Evolutionary conservation across 2,888 invertebrate genomes (phyloP), one percentile per base, ranked within the genome.

Genomic region (Drosophila neotestacea): DNA sequence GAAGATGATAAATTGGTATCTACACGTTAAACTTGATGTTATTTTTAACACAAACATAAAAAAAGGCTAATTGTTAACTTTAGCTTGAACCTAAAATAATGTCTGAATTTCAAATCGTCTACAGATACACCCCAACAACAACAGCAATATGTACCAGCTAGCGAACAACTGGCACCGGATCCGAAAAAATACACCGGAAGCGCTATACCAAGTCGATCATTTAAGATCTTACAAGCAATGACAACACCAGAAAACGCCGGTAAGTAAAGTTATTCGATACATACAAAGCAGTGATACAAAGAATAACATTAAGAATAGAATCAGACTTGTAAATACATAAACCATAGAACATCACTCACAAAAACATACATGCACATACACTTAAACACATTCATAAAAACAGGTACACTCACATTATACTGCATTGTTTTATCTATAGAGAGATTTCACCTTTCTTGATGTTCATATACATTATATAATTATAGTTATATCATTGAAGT

Each of bases 211-310:
- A 96, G 96, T 76, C 94, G 96, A 91, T 96, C 96, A 42, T 97
- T 97, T 93, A 95, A 95, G 92, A 95, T 96, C 90, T 93, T 97
- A 62, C 96, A 97, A 92, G 95, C 95, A 55, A 96, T 96, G 96
- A 96, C 96, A 75, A 94, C 94, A 71, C 95, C 95, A 63, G 95
- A 95, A 89, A 94, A 93, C 90, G 93, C 94, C 92, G 95, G 95
- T 95, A 93, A 94, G 94, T 93, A 11, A 13, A 64, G 48, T 59
- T 61, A 32, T 32, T 32, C 32, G 32, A 32, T 32, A 9, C 32
- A 32, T 32, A 32, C 32, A 32, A 32, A 7, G 9, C 7, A 32
- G 2, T 1, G 13, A n/a, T 9, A 13, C 27, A 7, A 27, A 42
- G 13, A 44, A 44, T 6, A 41, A 60, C 7, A 47, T 36, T n/a